phyloP scores from a whole-genome alignment of 2,888 invertebrate species.

The Hirtodrosophila cameraria region DNA sequence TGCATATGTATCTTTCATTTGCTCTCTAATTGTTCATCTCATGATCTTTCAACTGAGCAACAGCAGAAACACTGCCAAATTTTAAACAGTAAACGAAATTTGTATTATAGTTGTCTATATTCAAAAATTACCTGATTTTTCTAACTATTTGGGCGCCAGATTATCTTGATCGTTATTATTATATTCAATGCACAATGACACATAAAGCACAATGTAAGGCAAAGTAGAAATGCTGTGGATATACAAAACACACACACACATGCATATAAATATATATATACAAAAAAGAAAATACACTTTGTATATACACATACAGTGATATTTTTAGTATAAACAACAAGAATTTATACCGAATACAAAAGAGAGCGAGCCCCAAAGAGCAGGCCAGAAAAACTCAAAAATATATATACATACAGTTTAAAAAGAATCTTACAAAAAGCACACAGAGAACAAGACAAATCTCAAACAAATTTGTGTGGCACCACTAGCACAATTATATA shows the following conservation, averaged over 20 bases:
- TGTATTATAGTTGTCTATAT: too few relatives aligned
- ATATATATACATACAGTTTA: slow-evolving; percentile 37
- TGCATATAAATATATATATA: slow-evolving; percentile 17
- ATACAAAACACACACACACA: slow-evolving; percentile 20
- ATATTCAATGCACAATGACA: slow-evolving; percentile 64
- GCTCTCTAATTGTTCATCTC: too few relatives aligned
- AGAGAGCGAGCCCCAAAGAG: slow-evolving; percentile 30
- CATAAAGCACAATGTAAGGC: slow-evolving; percentile 60
- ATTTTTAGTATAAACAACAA: slow-evolving; percentile 81
- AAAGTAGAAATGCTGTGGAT: slow-evolving; percentile 28
- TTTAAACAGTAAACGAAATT: background rate
- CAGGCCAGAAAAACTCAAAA: slow-evolving; percentile 34
- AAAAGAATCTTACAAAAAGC: slow-evolving; percentile 57
- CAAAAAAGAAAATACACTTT: slow-evolving; percentile 39
- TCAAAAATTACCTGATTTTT: slow-evolving; percentile 11
- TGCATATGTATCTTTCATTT: too few relatives aligned
- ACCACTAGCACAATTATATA: slow-evolving; percentile 34
- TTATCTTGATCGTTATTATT: slow-evolving; percentile 49
- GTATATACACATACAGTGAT: slow-evolving; percentile 73
- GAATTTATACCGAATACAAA: slow-evolving; percentile 53
- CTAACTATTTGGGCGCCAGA: slow-evolving; percentile 51
- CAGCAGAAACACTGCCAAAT: too few relatives aligned
- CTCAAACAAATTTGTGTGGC: slow-evolving; percentile 50
- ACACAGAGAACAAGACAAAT: slow-evolving; percentile 49
- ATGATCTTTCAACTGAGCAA: too few relatives aligned